phyloP scores from a whole-genome alignment of 2,113 vertebrate genomes.

The Paratilapia polleni region DNA sequence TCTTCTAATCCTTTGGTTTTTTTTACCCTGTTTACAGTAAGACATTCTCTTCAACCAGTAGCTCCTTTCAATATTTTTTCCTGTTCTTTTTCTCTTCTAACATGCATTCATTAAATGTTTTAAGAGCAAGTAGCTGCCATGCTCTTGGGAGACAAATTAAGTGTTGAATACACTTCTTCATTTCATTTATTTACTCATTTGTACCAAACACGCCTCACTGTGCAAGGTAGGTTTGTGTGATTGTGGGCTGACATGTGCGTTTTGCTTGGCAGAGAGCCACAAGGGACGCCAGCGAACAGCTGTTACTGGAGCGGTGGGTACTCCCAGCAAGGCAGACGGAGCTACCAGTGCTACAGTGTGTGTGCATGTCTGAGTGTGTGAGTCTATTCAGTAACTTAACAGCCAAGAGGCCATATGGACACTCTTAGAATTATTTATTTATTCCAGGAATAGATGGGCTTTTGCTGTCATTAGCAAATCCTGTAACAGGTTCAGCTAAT shows the following conservation, averaged over 20 bases:
- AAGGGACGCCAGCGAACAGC: constrained; percentile 62
- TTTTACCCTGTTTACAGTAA: constrained; percentile 46
- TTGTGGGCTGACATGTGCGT: constrained; percentile 45
- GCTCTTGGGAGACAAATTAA: constrained; percentile 35
- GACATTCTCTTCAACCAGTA: constrained; percentile 1
- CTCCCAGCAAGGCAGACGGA: constrained; percentile 58
- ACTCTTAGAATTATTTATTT: constrained; percentile 42
- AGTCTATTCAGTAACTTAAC: constrained; percentile 16
- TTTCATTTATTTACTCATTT: constrained; percentile 58
- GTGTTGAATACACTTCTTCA: constrained; percentile 43
- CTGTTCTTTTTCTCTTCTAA: neutral
- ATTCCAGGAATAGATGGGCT: constrained; percentile 17
- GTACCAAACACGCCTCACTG: constrained; percentile 11
- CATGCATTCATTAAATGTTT: constrained; percentile 32
- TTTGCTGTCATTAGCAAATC: constrained; percentile 28
- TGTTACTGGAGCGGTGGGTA: constrained; percentile 63
- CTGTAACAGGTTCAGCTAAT: neutral
- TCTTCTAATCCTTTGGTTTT: constrained; percentile 64
- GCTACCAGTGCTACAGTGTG: constrained; percentile 24
- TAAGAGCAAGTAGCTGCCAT: neutral
- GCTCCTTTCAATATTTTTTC: neutral
- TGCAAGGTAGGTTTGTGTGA: constrained; percentile 52
- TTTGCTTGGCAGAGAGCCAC: constrained; percentile 54
- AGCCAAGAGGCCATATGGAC: constrained; percentile 61
- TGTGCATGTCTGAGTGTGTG: constrained; percentile 4